These are phyloP conservation scores for Hymenochirus boettgeri DNA, from an alignment of 2,113 vertebrate genomes.

Conservation along the genomic window DNA sequence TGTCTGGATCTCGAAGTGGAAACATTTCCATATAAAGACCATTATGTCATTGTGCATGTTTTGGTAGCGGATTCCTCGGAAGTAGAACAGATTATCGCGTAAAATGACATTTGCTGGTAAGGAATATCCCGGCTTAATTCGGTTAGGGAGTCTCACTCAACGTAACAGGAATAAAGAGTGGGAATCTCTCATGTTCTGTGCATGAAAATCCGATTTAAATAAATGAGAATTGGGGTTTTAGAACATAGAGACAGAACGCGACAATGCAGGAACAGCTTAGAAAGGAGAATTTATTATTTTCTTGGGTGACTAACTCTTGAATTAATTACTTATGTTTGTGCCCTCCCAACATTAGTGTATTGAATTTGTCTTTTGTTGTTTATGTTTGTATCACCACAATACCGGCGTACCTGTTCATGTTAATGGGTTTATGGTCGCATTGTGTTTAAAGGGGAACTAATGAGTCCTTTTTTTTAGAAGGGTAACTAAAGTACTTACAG, in stretches of 20 bases:
- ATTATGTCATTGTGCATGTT: slow-evolving; percentile 5
- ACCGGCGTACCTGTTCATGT: too few species aligned
- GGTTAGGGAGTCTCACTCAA: slow-evolving; percentile 39
- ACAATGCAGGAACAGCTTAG: slow-evolving; percentile 44
- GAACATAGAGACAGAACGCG: slow-evolving; percentile 44
- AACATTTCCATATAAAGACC: slow-evolving; percentile 27
- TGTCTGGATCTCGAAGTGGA: slow-evolving; percentile 33
- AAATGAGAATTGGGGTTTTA: slow-evolving; percentile 32
- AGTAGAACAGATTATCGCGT: slow-evolving; percentile 35
- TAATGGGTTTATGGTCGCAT: too few species aligned
- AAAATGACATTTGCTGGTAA: slow-evolving; percentile 43
- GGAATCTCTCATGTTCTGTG: slow-evolving; percentile 32
- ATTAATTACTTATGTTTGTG: slow-evolving; percentile 50
- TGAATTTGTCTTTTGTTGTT: slow-evolving; percentile 31
- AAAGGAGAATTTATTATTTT: slow-evolving; percentile 44
- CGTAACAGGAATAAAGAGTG: slow-evolving; percentile 2
- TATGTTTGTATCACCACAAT: slow-evolving; percentile 44
- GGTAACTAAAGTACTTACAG: too few species aligned
- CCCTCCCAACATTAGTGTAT: slow-evolving; percentile 45
- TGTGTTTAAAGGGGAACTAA: too few species aligned
- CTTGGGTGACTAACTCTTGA: slow-evolving; percentile 50
- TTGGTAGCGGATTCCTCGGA: slow-evolving; percentile 17
- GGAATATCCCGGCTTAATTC: slow-evolving; percentile 31
- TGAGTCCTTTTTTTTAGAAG: too few species aligned
- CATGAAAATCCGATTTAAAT: slow-evolving; percentile 47